These are phyloP conservation scores for Parnassius glacialis DNA, from an alignment of 2,888 invertebrate species.

Conservation along the genomic window DNA sequence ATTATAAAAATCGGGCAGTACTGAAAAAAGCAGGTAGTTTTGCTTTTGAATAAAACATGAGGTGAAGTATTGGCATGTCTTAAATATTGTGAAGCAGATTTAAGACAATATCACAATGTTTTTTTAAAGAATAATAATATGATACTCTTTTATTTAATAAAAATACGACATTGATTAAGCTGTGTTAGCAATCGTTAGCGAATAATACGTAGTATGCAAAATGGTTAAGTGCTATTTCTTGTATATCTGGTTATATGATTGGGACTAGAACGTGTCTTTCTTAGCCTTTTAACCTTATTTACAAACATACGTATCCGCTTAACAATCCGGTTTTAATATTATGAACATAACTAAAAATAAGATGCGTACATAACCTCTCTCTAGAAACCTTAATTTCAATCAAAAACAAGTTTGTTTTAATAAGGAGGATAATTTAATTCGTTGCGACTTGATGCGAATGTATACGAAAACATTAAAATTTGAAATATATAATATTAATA, in stretches of 20 bases:
- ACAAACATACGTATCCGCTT: conserved; percentile 15
- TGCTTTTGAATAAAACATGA: too few species aligned
- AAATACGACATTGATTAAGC: too few species aligned
- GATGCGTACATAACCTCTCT: conserved; percentile 7
- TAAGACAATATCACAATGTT: too few species aligned
- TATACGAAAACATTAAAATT: conserved; percentile 9
- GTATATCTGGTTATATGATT: conserved; percentile 11
- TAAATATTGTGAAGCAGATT: too few species aligned
- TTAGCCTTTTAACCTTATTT: conserved; percentile 17
- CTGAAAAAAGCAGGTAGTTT: too few species aligned
- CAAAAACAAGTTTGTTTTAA: too few species aligned
- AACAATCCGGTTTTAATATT: conserved; percentile 24
- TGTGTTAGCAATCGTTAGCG: too few species aligned
- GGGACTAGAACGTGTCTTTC: conserved; percentile 9
- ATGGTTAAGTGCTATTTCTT: background rate
- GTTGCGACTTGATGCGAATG: conserved; percentile 11
- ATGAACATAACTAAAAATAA: conserved; percentile 1
- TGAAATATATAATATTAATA: conserved; percentile 16
- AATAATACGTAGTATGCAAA: too few species aligned
- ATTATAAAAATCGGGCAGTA: too few species aligned
- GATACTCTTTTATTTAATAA: too few species aligned
- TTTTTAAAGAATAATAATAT: too few species aligned
- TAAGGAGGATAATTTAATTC: background rate
- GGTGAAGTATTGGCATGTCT: too few species aligned
- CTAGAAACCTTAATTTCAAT: background rate